A percentile compares a stretch with the other conserved stretches of the same genome.
phyloP scores from a whole-genome alignment of 2,113 vertebrate species.

The Bubalus kerabau region DNA sequence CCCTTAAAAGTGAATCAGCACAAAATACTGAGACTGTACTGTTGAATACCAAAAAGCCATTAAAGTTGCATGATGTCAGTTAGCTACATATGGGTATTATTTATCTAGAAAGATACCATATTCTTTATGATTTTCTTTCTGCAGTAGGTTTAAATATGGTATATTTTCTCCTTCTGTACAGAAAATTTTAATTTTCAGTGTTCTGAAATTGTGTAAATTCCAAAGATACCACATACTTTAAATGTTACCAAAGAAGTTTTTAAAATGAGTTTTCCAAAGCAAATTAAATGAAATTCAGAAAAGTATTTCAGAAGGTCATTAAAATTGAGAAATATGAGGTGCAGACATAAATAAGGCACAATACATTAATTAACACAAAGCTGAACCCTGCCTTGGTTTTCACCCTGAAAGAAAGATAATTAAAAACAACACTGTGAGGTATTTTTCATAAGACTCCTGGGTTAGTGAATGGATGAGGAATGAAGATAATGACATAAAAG shows the following conservation, averaged over 20 bases:
- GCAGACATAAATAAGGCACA: constrained; percentile 15
- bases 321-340: background rate
- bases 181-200: background rate
- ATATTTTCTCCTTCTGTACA: background rate
- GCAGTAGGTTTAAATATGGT: background rate
- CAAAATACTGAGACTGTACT: background rate
- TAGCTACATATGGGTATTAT: background rate
- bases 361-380: constrained; percentile 48
- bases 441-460: constrained; percentile 2
- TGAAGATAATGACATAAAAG: constrained; percentile 4
- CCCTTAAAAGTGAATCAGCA: background rate
- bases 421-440: constrained; percentile 33
- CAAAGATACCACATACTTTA: background rate
- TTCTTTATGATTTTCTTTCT: background rate
- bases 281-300: constrained; percentile 40
- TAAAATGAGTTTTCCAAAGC: background rate
- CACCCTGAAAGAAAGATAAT: constrained; percentile 48
- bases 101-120: background rate
- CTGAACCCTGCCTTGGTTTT: constrained; percentile 36
- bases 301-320: constrained; percentile 26
- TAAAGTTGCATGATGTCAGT: background rate
- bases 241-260: constrained; percentile 18
- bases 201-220: constrained; percentile 2
- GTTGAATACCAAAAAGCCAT: background rate
- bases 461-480: constrained; percentile 12